These are phyloP conservation scores for Maniola jurtina DNA, from an alignment of 1,140 invertebrate species.

Conservation along the genomic window DNA sequence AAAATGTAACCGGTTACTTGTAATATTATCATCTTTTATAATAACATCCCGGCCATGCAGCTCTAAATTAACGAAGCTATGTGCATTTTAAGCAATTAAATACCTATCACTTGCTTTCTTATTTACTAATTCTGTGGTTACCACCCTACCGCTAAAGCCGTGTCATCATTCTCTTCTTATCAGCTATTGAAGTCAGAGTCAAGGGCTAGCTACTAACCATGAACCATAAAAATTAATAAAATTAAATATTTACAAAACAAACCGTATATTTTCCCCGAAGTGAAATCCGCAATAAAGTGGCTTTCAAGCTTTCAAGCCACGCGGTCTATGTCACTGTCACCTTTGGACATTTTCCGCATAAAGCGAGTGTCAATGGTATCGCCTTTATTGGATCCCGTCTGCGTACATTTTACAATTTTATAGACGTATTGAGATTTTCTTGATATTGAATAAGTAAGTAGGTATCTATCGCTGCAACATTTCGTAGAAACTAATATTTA, in stretches of 20 bases:
- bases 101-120: no score
- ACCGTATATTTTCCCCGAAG: background rate
- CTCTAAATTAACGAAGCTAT: no score
- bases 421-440: background rate
- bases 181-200: no score
- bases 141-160: no score
- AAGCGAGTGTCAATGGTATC: constrained; percentile 1
- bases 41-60: no score
- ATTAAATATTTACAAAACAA: background rate
- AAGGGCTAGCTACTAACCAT: no score
- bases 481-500: background rate
- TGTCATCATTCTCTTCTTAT: no score
- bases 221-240: no score
- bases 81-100: no score
- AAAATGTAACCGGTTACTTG: background rate
- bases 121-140: no score
- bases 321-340: constrained; percentile 2
- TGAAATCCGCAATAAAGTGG: constrained; percentile 3
- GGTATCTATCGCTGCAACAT: background rate
- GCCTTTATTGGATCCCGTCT: constrained; percentile 6
- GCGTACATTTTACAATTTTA: background rate
- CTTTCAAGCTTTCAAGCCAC: constrained; percentile 2
- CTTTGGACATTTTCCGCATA: constrained; percentile 3
- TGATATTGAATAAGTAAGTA: background rate
- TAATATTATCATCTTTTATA: background rate